Percentiles rank a stretch among this genome's conserved stretches.
Evolutionary conservation across 2,797 vertebrate species (phyloP).

Genomic region (Glossophaga mutica): DNA sequence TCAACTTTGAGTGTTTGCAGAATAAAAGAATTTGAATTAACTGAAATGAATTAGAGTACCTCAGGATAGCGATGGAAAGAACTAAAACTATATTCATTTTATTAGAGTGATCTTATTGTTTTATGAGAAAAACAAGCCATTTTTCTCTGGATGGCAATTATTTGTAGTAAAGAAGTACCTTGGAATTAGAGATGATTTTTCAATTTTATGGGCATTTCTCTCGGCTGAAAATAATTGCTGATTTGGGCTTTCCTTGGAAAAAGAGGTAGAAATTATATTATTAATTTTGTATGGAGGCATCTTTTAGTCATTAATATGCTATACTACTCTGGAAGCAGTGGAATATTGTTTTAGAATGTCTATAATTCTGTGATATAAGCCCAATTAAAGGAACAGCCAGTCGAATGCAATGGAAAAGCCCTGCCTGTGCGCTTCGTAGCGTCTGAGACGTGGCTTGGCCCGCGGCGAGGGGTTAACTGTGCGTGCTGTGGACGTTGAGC

Average conservation of each 20-base stretch:
- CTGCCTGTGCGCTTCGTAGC: not conserved
- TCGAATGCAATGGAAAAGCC: not conserved
- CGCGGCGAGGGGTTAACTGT: not conserved
- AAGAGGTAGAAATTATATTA: conserved; percentile 50
- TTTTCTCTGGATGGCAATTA: conserved; percentile 60
- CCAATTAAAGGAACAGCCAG: not conserved
- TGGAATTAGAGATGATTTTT: conserved; percentile 65
- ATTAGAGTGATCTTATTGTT: conserved; percentile 60
- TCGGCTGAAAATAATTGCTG: conserved; percentile 61
- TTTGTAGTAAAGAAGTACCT: conserved; percentile 59
- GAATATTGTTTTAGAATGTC: conserved; percentile 28
- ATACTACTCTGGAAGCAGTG: conserved; percentile 26
- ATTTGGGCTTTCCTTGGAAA: conserved; percentile 50
- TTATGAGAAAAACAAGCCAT: conserved; percentile 64
- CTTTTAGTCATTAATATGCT: conserved; percentile 37
- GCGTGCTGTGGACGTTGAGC: not conserved
- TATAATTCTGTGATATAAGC: conserved; percentile 27
- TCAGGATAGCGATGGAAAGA: conserved; percentile 36
- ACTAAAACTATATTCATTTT: conserved; percentile 54
- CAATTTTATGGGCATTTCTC: conserved; percentile 57
- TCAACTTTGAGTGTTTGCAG: conserved; percentile 36
- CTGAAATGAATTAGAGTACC: conserved; percentile 37
- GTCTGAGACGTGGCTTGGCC: not conserved
- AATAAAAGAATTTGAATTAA: conserved; percentile 57
- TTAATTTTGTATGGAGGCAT: conserved; percentile 45